Evolutionary conservation across 2,888 invertebrate species (phyloP).

Genomic region (Sinotaia quadrata): DNA sequence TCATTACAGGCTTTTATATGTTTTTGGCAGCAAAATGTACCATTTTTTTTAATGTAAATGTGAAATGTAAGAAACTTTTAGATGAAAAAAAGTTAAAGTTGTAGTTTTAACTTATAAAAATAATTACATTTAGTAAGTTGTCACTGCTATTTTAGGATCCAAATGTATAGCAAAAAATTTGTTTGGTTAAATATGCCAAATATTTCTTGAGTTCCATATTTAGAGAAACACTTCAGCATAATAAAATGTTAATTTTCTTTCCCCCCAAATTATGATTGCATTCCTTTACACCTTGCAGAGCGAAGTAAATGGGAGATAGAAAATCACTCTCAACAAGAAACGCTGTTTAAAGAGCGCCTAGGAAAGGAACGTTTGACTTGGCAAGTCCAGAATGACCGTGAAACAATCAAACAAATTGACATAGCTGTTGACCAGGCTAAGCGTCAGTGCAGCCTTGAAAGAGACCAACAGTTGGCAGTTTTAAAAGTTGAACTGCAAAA

Average conservation of each 20-base stretch:
- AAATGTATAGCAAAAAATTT: too few relatives aligned
- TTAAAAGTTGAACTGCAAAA: neutral
- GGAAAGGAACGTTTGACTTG: constrained; percentile 24
- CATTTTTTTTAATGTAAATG: too few relatives aligned
- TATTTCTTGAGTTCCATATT: too few relatives aligned
- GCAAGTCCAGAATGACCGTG: constrained; percentile 23
- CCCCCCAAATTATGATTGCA: neutral
- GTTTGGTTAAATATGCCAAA: too few relatives aligned
- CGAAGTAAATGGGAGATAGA: constrained; percentile 27
- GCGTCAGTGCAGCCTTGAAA: constrained; percentile 44
- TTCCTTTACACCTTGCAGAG: neutral
- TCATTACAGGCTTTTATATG: too few relatives aligned
- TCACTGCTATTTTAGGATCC: too few relatives aligned
- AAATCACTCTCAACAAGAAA: constrained; percentile 24
- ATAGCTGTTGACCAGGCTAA: constrained; percentile 38
- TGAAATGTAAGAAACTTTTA: too few relatives aligned
- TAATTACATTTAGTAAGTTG: too few relatives aligned
- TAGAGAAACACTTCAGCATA: neutral
- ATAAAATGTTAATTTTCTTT: neutral
- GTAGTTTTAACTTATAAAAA: too few relatives aligned
- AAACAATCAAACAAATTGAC: constrained; percentile 34
- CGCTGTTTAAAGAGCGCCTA: constrained; percentile 26
- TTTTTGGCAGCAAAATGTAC: too few relatives aligned
- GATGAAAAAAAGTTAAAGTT: too few relatives aligned
- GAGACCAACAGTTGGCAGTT: constrained; percentile 39